A percentile compares a stretch with the other conserved stretches of the same genome.
phyloP scores from a whole-genome alignment of 2,113 vertebrate genomes.

The Coregonus clupeaformis region DNA sequence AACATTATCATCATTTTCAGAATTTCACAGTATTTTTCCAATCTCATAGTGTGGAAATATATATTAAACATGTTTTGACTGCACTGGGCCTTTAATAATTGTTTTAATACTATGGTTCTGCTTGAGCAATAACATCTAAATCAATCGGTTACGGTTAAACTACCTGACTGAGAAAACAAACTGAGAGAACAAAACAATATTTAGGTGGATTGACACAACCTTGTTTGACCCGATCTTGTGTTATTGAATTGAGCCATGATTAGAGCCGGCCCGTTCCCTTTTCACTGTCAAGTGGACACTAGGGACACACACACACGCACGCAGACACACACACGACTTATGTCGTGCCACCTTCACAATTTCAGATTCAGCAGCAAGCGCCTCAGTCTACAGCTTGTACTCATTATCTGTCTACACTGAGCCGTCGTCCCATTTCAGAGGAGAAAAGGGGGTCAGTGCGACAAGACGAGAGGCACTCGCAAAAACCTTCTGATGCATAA shows the following conservation, averaged over 20 bases:
- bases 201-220: no score
- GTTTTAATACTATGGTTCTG: slow-evolving; percentile 22
- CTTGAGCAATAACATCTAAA: slow-evolving; percentile 9
- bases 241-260: no score
- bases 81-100: not conserved
- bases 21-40: no score
- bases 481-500: not conserved
- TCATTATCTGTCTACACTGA: not conserved
- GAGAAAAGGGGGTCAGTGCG: not conserved
- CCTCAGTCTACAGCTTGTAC: not conserved
- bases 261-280: no score
- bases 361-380: not conserved
- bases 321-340: not conserved
- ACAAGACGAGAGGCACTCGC: not conserved
- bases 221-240: no score
- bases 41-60: no score
- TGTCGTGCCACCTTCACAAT: not conserved
- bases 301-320: not conserved
- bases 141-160: not conserved
- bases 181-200: no score
- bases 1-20: no score
- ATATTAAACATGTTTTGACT: no score
- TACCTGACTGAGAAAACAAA: not conserved
- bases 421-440: not conserved
- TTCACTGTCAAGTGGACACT: not conserved